Conservation (phyloP, 2,113 vertebrate species). For the Puntigrus tetrazona region DNA sequence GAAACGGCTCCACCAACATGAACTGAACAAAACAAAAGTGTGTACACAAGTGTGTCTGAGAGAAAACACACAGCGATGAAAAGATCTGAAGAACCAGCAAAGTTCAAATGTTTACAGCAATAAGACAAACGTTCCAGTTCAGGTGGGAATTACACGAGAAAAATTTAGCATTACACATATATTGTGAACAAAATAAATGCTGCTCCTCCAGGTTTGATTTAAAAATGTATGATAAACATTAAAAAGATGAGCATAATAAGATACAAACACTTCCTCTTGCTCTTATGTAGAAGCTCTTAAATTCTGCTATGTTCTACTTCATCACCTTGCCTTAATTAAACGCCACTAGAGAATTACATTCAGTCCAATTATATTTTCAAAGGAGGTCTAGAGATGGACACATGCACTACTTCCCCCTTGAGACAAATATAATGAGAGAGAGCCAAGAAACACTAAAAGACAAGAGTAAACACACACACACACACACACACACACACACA, state of each 20-base stretch:
- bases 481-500: neutral
- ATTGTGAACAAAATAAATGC: neutral
- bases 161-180: neutral
- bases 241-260: slow-evolving; percentile 8
- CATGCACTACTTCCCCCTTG: slow-evolving; percentile 24
- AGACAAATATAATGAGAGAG: slow-evolving; percentile 19
- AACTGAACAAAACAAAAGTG: neutral
- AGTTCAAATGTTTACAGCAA: slow-evolving; percentile 27
- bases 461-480: neutral
- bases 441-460: neutral
- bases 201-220: neutral
- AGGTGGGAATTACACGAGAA: neutral
- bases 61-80: slow-evolving; percentile 16
- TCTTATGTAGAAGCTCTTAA: slow-evolving; percentile 3
- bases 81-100: slow-evolving; percentile 17
- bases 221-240: neutral
- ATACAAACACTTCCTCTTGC: neutral
- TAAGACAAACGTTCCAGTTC: neutral
- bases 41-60: slow-evolving; percentile 2
- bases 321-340: slow-evolving; percentile 56
- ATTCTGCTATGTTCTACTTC: slow-evolving; percentile 57
- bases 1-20: neutral
- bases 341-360: slow-evolving; percentile 42
- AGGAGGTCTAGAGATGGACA: slow-evolving; percentile 38
- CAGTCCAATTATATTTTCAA: slow-evolving; percentile 53